phyloP scores from a whole-genome alignment of 2,113 vertebrate species.

The Urocolius indicus region DNA sequence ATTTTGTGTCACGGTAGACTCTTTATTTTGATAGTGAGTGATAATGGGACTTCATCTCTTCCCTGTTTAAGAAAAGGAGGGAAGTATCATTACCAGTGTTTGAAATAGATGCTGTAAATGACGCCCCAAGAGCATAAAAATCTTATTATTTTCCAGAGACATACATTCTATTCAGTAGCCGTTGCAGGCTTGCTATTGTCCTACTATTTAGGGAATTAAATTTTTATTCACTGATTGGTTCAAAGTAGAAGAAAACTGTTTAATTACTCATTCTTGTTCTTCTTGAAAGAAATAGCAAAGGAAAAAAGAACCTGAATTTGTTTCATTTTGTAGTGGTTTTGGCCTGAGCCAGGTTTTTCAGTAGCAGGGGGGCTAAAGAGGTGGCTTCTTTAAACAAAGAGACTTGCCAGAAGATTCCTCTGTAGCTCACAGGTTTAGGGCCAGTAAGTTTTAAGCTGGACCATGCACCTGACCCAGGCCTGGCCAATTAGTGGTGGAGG shows the following conservation, averaged over 20 bases:
- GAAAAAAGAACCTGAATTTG: fast-evolving
- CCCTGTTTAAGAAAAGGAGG: background rate
- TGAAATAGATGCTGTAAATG: background rate
- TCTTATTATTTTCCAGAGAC: background rate
- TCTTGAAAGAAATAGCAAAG: background rate
- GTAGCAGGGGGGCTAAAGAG: too few relatives aligned
- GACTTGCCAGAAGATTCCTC: too few relatives aligned
- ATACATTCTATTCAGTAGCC: background rate
- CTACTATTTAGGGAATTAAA: background rate
- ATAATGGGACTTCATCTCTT: background rate
- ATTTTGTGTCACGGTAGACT: background rate
- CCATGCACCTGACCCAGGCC: too few relatives aligned
- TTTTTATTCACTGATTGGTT: background rate
- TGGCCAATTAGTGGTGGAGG: too few relatives aligned
- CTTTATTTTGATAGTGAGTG: background rate
- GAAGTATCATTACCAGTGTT: background rate
- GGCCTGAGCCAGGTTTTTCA: too few relatives aligned
- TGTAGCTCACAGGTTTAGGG: too few relatives aligned
- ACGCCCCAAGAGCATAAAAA: background rate
- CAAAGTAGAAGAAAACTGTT: background rate
- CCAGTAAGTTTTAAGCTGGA: too few relatives aligned
- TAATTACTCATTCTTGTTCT: background rate
- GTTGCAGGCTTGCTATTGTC: background rate
- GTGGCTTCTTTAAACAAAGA: too few relatives aligned
- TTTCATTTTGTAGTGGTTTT: too few relatives aligned